Base-by-base conservation (phyloP, 2,113 vertebrate species). In the Nicator chloris region DNA sequence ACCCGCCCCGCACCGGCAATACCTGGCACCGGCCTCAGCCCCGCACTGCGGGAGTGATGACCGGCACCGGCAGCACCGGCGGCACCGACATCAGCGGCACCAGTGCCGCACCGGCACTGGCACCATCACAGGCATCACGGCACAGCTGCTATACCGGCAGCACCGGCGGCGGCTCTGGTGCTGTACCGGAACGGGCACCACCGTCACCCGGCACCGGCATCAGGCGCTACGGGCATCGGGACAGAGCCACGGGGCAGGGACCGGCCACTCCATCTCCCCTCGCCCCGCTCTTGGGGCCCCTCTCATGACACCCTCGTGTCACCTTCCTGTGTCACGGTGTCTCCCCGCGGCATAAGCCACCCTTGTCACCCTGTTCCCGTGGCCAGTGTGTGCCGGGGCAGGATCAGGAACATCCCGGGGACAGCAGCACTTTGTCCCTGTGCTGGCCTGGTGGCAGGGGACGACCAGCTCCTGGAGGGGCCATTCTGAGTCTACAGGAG, bases 11-110 rank as follows among this genome's bases (percentile, higher is more conserved):
- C 72, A n/a, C 87, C 70, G 76, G 71, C 85, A 64, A 44, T 21
- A 64, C 92, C 90, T 78, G 75, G 75, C 75, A 78, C 75, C 59
- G 59, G 75, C 75, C 59, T 59, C 59, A 78, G 75, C 75, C 75
- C 75, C 47, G 75, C 75, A 78, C 75, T 78, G 75, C 75, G 75
- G 75, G 75, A 78, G 75, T 13, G 59, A 64, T 78, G 75, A 78
- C 59, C 76, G 37, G 54, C 71, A 30, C 72, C 72, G 64, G 64
- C 64, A 1, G 65, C 65, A 27, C 64, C 64, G 56, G 42, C n/a
- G 20, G 60, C 82, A 75, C 42, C 60, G 82, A 60, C 39, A 63
- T 21, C 56, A 44, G 56, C 39, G 44, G 64, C 66, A 17, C 66
- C 31, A 19, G 57, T 0, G 60, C 71, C 27, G 66, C 91, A 35